Conservation (phyloP, 2,888 invertebrate genomes). For the Taphrorychus bicolor region DNA sequence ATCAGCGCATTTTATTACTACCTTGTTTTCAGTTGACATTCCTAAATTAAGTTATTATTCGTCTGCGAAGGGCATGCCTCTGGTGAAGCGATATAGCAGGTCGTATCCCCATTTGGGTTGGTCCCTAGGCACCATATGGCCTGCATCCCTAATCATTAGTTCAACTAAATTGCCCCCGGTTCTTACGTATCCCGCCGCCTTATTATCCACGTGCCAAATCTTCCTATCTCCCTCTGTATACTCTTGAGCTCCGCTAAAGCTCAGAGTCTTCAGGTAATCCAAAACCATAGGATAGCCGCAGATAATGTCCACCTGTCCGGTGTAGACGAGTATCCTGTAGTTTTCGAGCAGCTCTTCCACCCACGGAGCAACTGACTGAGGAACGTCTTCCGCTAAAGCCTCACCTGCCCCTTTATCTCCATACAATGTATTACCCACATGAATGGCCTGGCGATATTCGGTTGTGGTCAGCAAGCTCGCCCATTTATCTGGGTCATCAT, state of each 20-base stretch:
- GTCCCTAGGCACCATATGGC: constrained; percentile 79
- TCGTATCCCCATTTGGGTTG: constrained; percentile 78
- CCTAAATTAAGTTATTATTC: no score
- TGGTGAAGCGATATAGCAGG: constrained; percentile 61
- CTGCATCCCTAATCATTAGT: constrained; percentile 75
- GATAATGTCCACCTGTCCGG: constrained; percentile 86
- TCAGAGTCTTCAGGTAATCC: constrained; percentile 72
- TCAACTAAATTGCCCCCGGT: constrained; percentile 71
- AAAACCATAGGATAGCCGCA: constrained; percentile 83
- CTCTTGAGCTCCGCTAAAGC: constrained; percentile 68
- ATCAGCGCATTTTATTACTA: neutral
- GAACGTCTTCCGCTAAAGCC: constrained; percentile 16
- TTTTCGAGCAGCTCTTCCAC: constrained; percentile 66
- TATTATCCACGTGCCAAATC: constrained; percentile 70
- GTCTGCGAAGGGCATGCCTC: constrained; percentile 14
- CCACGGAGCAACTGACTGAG: constrained; percentile 18
- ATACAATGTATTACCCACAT: constrained; percentile 22
- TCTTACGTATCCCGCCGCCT: constrained; percentile 75
- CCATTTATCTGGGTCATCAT: constrained; percentile 13
- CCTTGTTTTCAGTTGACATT: neutral
- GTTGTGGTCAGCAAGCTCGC: constrained; percentile 7
- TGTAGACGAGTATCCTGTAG: constrained; percentile 78
- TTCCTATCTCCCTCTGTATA: constrained; percentile 69
- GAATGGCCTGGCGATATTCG: constrained; percentile 16
- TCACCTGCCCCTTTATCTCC: constrained; percentile 17